Conservation (phyloP, 2,797 vertebrate species). For the Sebastes elongatus region DNA sequence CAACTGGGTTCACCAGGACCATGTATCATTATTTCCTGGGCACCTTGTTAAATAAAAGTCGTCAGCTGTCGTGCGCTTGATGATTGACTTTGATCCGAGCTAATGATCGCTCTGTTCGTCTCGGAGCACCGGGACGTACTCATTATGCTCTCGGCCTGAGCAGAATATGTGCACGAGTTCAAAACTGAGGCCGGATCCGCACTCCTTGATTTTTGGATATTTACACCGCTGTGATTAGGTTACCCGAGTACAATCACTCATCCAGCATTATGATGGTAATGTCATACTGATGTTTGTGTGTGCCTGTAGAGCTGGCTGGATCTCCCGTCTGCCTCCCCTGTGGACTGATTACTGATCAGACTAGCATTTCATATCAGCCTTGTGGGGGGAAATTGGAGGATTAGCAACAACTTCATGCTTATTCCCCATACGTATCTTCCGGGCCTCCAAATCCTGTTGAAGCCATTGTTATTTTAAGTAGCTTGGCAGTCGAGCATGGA, state of each 20-base stretch:
- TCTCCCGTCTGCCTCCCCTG: conserved; percentile 72
- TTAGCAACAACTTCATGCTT: conserved; percentile 80
- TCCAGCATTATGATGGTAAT: conserved; percentile 57
- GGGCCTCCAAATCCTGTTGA: conserved; percentile 76
- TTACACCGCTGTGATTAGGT: conserved; percentile 43
- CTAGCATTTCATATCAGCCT: conserved; percentile 77
- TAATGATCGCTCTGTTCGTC: conserved; percentile 50
- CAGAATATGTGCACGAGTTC: conserved; percentile 25
- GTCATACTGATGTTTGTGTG: conserved; percentile 42
- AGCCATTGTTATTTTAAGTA: conserved; percentile 81
- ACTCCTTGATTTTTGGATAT: conserved; percentile 50
- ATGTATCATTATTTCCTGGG: conserved; percentile 26
- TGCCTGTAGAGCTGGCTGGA: conserved; percentile 56
- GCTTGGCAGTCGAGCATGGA: conserved; percentile 72
- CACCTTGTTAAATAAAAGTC: conserved; percentile 47
- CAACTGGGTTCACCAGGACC: conserved; percentile 19
- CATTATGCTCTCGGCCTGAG: conserved; percentile 17
- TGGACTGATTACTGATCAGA: conserved; percentile 76
- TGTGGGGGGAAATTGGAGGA: conserved; percentile 80
- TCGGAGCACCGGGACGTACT: conserved; percentile 15
- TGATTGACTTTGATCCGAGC: conserved; percentile 61
- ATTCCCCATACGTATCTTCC: conserved; percentile 69
- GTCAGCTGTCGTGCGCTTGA: conserved; percentile 56
- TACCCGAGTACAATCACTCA: conserved; percentile 40
- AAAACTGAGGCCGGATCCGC: neutral